Percentiles rank a stretch among this genome's conserved stretches.
phyloP scores from a whole-genome alignment of 2,113 vertebrate genomes.

The Caranx ignobilis region DNA sequence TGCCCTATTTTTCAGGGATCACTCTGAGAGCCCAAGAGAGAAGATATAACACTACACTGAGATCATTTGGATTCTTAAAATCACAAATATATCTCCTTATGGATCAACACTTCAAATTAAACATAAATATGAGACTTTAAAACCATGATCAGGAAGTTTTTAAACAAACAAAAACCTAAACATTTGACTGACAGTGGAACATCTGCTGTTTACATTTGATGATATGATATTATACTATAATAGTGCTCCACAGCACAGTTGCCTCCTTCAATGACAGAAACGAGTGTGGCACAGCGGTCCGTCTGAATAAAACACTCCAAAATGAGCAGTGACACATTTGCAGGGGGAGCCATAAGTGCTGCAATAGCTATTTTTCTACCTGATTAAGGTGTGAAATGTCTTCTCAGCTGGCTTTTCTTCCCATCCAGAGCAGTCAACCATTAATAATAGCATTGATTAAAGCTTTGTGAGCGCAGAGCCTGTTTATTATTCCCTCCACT shows the following conservation, averaged over 20 bases:
- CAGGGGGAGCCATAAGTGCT: slow-evolving; percentile 28
- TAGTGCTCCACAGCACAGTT: background rate
- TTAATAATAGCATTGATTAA: slow-evolving; percentile 71
- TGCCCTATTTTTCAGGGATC: too few relatives aligned
- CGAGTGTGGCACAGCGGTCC: background rate
- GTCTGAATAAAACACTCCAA: slow-evolving; percentile 38
- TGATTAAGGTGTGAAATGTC: slow-evolving; percentile 66
- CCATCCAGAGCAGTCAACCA: slow-evolving; percentile 53
- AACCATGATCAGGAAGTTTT: background rate
- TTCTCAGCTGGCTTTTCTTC: slow-evolving; percentile 42
- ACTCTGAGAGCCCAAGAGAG: too few relatives aligned
- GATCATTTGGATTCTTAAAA: background rate
- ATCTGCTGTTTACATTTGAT: background rate
- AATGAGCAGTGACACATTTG: slow-evolving; percentile 56
- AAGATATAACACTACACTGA: too few relatives aligned
- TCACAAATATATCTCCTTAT: too few relatives aligned
- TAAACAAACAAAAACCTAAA: background rate
- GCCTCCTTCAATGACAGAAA: slow-evolving; percentile 34
- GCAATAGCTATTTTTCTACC: slow-evolving; percentile 53
- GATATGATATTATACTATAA: background rate
- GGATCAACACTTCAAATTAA: too few relatives aligned
- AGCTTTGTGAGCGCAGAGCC: slow-evolving; percentile 26
- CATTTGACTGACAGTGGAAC: background rate
- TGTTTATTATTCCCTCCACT: slow-evolving; percentile 42
- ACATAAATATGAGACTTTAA: too few relatives aligned